Percentiles rank a stretch among this genome's conserved stretches.
These are phyloP conservation scores for Labroides dimidiatus DNA, from an alignment of 2,797 vertebrate species.

Conservation along the genomic window DNA sequence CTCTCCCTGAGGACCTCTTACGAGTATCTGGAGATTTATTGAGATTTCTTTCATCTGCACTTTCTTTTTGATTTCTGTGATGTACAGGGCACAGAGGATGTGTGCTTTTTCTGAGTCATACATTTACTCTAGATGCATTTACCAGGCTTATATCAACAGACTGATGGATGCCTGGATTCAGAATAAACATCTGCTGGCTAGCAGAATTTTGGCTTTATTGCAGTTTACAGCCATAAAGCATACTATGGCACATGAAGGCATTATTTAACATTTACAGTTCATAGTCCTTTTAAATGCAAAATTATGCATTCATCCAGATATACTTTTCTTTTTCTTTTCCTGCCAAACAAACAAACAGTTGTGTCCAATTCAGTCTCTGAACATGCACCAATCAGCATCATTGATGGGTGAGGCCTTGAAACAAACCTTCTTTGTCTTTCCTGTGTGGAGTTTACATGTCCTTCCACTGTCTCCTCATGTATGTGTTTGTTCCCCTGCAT, in stretches of 20 bases:
- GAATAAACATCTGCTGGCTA: constrained; percentile 36
- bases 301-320: background rate
- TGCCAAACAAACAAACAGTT: no score
- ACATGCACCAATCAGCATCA: no score
- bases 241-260: background rate
- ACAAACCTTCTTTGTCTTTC: no score
- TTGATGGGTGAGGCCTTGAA: no score
- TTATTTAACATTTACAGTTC: no score
- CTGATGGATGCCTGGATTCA: constrained; percentile 21
- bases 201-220: constrained; percentile 12
- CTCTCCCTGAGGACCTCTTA: constrained; percentile 26
- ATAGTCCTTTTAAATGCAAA: background rate
- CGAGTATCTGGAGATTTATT: constrained; percentile 44
- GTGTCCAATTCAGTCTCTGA: background rate
- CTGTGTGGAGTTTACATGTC: no score
- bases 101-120: constrained; percentile 12
- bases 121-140: constrained; percentile 13
- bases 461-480: no score
- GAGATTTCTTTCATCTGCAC: constrained; percentile 36
- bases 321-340: background rate
- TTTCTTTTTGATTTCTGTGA: constrained; percentile 17
- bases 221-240: background rate
- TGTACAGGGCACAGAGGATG: constrained; percentile 1
- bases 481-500: no score
- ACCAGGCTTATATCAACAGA: constrained; percentile 45